phyloP scores from a whole-genome alignment of 2,113 vertebrate genomes.

The Lasiurus borealis region DNA sequence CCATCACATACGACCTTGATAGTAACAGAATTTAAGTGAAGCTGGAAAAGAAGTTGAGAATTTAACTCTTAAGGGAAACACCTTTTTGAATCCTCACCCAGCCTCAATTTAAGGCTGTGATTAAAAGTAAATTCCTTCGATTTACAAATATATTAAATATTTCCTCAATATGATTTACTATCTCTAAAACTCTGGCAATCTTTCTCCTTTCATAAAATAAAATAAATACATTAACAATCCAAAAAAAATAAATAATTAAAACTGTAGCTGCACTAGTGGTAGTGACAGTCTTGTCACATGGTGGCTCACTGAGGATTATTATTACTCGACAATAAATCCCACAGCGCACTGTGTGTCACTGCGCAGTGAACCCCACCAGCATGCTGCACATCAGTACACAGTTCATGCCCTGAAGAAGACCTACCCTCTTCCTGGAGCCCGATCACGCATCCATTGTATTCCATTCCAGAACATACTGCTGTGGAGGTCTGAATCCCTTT shows the following conservation, averaged over 20 bases:
- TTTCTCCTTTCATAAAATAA: background rate
- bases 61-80: constrained; percentile 49
- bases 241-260: background rate
- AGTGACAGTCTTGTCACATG: background rate
- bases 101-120: background rate
- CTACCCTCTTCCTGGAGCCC: background rate
- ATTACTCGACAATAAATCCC: background rate
- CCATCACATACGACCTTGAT: background rate
- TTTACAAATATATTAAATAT: background rate
- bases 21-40: background rate
- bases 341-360: background rate
- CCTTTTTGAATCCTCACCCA: background rate
- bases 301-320: background rate
- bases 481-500: background rate
- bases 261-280: background rate
- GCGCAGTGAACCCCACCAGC: background rate
- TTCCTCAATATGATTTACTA: background rate
- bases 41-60: background rate
- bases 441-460: background rate
- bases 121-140: constrained; percentile 11
- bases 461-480: background rate
- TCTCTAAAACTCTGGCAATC: constrained; percentile 15
- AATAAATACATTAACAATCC: constrained; percentile 8
- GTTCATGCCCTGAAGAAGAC: background rate
- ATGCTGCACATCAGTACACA: background rate